phyloP scores from a whole-genome alignment of 2,888 invertebrate genomes.

The Lithophane socia region DNA sequence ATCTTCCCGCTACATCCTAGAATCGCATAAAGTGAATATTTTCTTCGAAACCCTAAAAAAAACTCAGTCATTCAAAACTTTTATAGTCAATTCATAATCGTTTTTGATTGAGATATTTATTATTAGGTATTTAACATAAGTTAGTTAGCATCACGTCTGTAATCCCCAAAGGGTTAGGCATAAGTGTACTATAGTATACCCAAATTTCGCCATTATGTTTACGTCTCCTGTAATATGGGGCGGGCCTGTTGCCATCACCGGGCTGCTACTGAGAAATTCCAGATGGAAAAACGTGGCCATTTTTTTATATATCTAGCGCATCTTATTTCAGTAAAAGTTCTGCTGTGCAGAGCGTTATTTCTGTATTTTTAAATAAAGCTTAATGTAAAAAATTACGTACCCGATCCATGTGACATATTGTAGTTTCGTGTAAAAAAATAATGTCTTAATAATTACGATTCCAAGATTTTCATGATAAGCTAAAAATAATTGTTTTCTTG shows the following conservation, averaged over 20 bases:
- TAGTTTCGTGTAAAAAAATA: not conserved
- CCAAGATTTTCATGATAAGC: no score
- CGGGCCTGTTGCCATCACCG: not conserved
- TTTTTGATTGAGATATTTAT: not conserved
- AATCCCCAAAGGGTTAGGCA: not conserved
- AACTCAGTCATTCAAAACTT: not conserved
- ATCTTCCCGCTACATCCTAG: slow-evolving; percentile 68
- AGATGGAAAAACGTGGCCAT: not conserved
- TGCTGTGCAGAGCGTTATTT: no score
- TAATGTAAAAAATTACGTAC: no score
- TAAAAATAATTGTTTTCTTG: not conserved
- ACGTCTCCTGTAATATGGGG: not conserved
- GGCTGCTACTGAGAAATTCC: no score
- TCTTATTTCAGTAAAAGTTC: no score
- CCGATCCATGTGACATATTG: no score
- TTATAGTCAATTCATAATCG: slow-evolving; percentile 25
- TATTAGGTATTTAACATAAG: not conserved
- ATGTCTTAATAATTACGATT: no score
- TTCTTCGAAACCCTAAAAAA: slow-evolving; percentile 53
- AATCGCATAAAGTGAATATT: slow-evolving; percentile 79
- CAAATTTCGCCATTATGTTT: not conserved
- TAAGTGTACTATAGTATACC: not conserved
- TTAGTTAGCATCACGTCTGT: not conserved
- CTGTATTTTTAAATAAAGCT: not conserved
- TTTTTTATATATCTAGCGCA: not conserved